Evolutionary conservation across 2,113 vertebrate species (phyloP).

Genomic region (Panthera leo): DNA sequence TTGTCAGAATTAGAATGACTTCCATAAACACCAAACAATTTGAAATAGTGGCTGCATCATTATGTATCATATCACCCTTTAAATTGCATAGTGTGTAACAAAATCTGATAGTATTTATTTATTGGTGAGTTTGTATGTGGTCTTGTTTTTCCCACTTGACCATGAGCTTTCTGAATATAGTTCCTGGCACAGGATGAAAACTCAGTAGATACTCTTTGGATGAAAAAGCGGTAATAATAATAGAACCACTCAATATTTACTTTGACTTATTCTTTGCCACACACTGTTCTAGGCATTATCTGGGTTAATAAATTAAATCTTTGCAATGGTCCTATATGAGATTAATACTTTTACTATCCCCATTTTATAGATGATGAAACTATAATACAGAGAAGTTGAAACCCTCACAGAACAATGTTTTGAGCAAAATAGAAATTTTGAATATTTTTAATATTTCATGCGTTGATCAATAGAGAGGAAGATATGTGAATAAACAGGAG

Average conservation of each 20-base stretch:
- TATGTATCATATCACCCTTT: not conserved
- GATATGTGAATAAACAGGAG: not conserved
- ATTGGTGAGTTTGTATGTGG: not conserved
- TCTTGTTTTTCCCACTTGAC: not conserved
- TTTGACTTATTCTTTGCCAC: not conserved
- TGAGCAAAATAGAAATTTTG: not conserved
- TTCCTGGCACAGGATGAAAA: not conserved
- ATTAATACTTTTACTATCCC: not conserved
- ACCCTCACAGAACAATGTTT: not conserved
- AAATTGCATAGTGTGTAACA: not conserved
- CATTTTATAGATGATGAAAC: not conserved
- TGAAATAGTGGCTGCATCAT: not conserved
- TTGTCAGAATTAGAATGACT: not conserved
- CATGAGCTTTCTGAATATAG: not conserved
- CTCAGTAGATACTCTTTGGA: not conserved
- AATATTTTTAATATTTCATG: not conserved
- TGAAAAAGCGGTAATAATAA: not conserved
- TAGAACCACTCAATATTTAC: not conserved
- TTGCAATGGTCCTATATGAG: not conserved
- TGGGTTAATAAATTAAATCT: not conserved
- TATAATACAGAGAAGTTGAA: not conserved
- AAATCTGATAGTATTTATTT: not conserved
- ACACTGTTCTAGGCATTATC: not conserved
- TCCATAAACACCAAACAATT: not conserved
- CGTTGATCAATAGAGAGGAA: not conserved